Base-by-base conservation (phyloP, 2,797 vertebrate species). In the Urocyon cinereoargenteus region DNA sequence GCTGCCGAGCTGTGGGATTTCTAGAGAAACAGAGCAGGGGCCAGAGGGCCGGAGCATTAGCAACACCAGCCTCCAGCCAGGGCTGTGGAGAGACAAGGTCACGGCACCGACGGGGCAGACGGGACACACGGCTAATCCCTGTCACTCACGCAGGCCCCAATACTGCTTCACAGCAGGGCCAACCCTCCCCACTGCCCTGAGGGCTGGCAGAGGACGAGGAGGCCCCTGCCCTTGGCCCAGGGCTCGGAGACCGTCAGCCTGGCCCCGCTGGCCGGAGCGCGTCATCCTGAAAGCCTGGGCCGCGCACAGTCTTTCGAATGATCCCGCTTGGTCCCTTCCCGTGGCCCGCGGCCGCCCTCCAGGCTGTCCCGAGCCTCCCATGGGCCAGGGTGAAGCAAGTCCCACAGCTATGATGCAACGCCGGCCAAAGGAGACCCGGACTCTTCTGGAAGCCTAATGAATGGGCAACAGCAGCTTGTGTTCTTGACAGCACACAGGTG, bases 391-490 rank as follows among this genome's bases (percentile, higher is more conserved):
- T 97, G 96, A 97, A 97, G 97, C 96, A 98, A 98, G 86, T 82
- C 94, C 95, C 93, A 59, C 61, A 68, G 72, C 96, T 34, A 62
- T 98, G 98, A 98, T 96, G 98, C 98, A 98, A 82, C 22, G 24
- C 24, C 83, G 62, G 96, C 97, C 83, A 55, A 96, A 97, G 97
- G 97, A 98, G 97, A 84, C 96, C 81, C 12, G 3, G 86, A 49
- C 95, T 81, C 97, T 94, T 96, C 97, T 97, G 96, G 82, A 94
- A 98, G 94, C 97, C 62, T 70, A 97, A 91, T 84, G 84, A 98
- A 90, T 0, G 28, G 97, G 97, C 97, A 88, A 4, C 66, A 82
- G 97, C 97, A 86, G 95, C 93, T 31, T 26, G 81, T 91, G 91
- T 0, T 51, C 62, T 6, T 94, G 98, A 70, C 96, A 94, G 97